Evolutionary conservation across 1,140 invertebrate genomes (phyloP).

Genomic region (Brachionus asplanchnoidis): DNA sequence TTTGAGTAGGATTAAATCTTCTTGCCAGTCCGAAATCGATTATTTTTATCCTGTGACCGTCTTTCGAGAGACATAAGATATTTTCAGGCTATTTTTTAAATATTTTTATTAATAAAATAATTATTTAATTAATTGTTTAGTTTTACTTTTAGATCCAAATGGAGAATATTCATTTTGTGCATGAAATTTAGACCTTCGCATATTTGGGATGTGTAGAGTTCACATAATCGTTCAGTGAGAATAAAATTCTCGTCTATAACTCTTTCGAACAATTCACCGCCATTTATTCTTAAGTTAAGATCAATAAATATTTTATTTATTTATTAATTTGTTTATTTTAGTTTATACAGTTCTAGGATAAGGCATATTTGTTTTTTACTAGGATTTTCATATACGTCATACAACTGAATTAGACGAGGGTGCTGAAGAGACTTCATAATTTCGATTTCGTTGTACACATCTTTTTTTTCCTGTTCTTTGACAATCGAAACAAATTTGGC

Average conservation of each 20-base stretch:
- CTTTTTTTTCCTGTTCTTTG: conserved; percentile 73
- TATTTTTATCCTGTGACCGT: conserved; percentile 92
- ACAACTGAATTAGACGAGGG: conserved; percentile 85
- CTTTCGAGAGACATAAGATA: conserved; percentile 85
- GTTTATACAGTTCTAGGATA: conserved; percentile 87
- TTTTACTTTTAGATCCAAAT: conserved; percentile 81
- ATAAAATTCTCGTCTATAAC: conserved; percentile 97
- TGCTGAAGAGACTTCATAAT: conserved; percentile 90
- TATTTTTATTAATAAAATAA: conserved; percentile 55
- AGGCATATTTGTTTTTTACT: conserved; percentile 84
- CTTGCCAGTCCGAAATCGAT: conserved; percentile 76
- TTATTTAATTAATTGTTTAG: background rate
- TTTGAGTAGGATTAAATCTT: conserved; percentile 66
- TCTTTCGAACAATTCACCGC: conserved; percentile 93
- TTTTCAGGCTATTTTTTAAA: conserved; percentile 74
- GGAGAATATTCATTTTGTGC: conserved; percentile 84
- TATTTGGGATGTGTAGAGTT: conserved; percentile 92
- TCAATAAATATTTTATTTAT: background rate
- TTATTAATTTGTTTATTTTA: background rate
- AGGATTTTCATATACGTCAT: conserved; percentile 79
- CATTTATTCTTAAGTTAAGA: conserved; percentile 71
- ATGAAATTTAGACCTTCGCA: conserved; percentile 94
- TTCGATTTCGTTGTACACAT: conserved; percentile 88
- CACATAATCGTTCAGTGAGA: conserved; percentile 86
- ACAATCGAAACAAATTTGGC: conserved; percentile 80